Base-by-base conservation (phyloP, 2,113 vertebrate species). In the Holacanthus passer region DNA sequence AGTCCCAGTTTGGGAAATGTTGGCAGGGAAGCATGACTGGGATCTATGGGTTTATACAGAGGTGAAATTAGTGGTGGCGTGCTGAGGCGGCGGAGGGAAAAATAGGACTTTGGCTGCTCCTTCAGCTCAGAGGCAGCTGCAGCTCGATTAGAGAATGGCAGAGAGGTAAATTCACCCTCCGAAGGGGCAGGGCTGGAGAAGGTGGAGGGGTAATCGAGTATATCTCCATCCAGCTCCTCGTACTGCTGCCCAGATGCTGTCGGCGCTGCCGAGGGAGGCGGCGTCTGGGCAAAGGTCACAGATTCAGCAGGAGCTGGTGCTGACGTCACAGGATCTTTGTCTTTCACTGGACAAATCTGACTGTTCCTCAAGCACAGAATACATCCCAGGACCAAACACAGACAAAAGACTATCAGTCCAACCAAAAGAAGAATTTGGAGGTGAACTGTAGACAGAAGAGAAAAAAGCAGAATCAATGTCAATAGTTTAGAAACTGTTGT, bases 361-460 rank as follows among this genome's bases (percentile, higher is more conserved):
- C 80, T 91, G 14, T 60, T 89, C 67, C 76, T 78, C 90, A 94
- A 94, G 83, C 95, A 96, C 37, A 95, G 13, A 11, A 95, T n/a
- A 14, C 96, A 97, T 76, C 96, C 94, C 78, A 96, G 88, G 31
- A 96, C 71, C 78, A 95, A 80, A 79, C 86, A 91, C 84, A 96
- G 91, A 75, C 93, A 96, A 22, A 96, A 94, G 3, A 95, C 48
- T 4, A 93, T 88, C 50, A 96, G 91, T 20, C 95, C 96, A 0
- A 89, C 69, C 8, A 94, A 69, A 10, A 96, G 93, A 58, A 96
- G 92, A 47, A 94, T 47, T 90, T 95, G 96, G 53, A 95, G 90
- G 70, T 93, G 93, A 74, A 87, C 96, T 96, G 91, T 32, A 83
- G 64, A 89, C 53, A 90, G 6, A 80, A 62, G 48, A 68, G 24